Conservation (phyloP, 2,113 vertebrate species). For the Phycodurus eques region DNA sequence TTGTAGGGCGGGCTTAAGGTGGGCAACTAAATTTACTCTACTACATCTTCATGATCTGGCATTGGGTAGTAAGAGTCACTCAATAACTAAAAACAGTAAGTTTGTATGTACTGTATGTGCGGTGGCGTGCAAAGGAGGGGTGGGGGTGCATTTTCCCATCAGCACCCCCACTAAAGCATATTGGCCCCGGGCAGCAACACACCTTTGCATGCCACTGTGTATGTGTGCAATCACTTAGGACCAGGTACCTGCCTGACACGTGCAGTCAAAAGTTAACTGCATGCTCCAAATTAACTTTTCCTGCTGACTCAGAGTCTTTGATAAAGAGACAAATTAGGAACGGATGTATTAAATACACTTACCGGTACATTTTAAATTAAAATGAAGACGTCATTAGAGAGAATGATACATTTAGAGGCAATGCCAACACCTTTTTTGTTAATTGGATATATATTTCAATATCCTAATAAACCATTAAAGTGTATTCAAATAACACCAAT, state of each 20-base stretch:
- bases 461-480: not conserved
- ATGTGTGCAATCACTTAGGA: no score
- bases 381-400: not conserved
- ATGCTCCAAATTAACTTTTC: constrained; percentile 26
- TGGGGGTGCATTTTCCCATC: no score
- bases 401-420: not conserved
- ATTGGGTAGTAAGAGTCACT: constrained; percentile 22
- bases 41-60: not conserved
- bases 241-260: constrained; percentile 24
- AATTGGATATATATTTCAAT: constrained; percentile 2
- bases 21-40: constrained; percentile 15
- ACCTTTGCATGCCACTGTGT: no score
- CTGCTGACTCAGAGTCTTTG: constrained; percentile 26
- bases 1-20: constrained; percentile 31
- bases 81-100: constrained; percentile 29
- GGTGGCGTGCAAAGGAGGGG: not conserved
- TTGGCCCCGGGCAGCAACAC: no score
- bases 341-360: not conserved
- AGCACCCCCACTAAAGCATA: no score
- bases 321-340: constrained; percentile 10
- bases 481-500: not conserved
- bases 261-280: constrained; percentile 14
- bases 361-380: not conserved
- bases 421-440: not conserved
- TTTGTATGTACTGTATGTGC: constrained; percentile 28